Conservation (phyloP, 2,797 vertebrate genomes). For the Peromyscus eremicus region DNA sequence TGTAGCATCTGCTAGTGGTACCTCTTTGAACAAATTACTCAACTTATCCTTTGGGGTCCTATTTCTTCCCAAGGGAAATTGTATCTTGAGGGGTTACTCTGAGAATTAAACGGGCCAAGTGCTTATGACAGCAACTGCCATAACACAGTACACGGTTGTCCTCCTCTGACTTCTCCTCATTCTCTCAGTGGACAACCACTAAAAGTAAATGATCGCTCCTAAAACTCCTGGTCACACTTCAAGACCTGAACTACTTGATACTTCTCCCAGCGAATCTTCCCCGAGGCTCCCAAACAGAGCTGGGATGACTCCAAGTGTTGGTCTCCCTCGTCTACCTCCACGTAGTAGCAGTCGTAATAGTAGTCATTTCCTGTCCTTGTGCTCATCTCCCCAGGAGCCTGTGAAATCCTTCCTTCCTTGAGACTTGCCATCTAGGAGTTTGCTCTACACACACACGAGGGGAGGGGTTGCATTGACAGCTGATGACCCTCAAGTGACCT, state of each 20-base stretch:
- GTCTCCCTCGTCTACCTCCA: neutral
- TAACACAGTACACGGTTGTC: no score
- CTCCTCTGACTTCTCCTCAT: neutral
- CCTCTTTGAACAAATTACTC: conserved; percentile 16
- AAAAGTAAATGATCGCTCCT: neutral
- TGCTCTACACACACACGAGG: neutral
- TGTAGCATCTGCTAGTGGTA: neutral
- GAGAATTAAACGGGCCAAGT: neutral
- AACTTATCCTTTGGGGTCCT: neutral
- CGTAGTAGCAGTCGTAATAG: no score
- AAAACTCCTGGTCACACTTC: conserved; percentile 36
- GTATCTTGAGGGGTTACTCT: neutral
- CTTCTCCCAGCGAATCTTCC: neutral
- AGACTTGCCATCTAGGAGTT: neutral
- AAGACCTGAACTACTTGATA: neutral
- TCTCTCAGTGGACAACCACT: neutral
- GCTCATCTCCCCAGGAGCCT: neutral
- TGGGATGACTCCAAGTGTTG: neutral
- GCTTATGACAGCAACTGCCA: neutral
- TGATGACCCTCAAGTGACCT: neutral
- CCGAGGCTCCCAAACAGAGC: neutral
- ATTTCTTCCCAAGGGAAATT: neutral
- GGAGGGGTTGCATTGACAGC: neutral
- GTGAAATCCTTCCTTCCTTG: neutral
- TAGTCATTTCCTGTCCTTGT: conserved; percentile 31